Evolutionary conservation across 1,140 invertebrate genomes (phyloP).

Genomic region (Bombus confusus): DNA sequence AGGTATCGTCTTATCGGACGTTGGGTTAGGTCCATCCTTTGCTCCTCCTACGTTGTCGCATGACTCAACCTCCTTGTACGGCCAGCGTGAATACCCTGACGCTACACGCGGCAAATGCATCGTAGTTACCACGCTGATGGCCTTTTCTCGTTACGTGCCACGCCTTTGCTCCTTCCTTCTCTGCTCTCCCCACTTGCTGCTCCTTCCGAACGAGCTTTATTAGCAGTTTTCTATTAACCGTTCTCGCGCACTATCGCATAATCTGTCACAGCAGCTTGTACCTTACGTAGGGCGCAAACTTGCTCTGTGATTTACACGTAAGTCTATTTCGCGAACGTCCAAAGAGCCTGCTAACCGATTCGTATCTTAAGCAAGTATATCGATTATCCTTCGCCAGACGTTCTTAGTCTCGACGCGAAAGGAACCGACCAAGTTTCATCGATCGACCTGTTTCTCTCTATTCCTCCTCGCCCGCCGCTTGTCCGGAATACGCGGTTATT

Average conservation of each 20-base stretch:
- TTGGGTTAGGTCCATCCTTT: slow-evolving; percentile 62
- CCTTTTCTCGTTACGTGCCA: slow-evolving; percentile 54
- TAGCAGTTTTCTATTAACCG: too few species aligned
- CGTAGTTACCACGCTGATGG: slow-evolving; percentile 3
- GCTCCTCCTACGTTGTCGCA: slow-evolving; percentile 70
- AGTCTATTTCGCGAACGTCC: neutral
- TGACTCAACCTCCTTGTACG: slow-evolving; percentile 74
- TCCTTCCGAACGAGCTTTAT: too few species aligned
- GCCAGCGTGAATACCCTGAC: slow-evolving; percentile 33
- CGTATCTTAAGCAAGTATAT: neutral
- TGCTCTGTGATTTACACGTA: too few species aligned
- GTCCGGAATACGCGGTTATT: neutral
- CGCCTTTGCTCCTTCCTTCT: slow-evolving; percentile 39
- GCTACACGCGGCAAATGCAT: slow-evolving; percentile 55
- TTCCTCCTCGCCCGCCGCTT: neutral
- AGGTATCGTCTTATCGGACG: slow-evolving; percentile 36
- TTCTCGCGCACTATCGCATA: too few species aligned
- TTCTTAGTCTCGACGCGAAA: neutral
- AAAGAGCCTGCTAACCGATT: neutral
- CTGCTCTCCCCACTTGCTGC: neutral
- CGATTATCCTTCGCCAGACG: neutral
- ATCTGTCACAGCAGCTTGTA: too few species aligned
- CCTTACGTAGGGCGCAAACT: too few species aligned
- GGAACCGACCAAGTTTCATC: neutral
- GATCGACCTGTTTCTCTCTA: neutral